These are phyloP conservation scores for Formica aserva DNA, from an alignment of 2,888 invertebrate species.

Conservation along the genomic window DNA sequence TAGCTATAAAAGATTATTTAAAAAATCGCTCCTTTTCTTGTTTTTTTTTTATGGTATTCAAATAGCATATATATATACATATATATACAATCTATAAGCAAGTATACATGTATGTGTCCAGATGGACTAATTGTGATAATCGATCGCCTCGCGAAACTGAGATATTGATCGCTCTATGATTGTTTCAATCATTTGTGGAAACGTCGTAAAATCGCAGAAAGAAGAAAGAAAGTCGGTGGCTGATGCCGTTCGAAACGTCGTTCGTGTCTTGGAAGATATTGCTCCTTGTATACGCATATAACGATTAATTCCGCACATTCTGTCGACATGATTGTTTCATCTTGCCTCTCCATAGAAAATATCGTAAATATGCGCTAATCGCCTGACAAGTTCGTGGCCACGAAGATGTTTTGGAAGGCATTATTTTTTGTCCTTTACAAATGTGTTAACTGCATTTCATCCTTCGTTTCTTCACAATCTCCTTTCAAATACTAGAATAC, in stretches of 20 bases:
- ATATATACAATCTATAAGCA: slow-evolving; percentile 22
- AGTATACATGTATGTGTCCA: slow-evolving; percentile 48
- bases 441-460: slow-evolving; percentile 58
- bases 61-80: not conserved
- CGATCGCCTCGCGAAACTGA: slow-evolving; percentile 64
- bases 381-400: slow-evolving; percentile 70
- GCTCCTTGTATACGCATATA: slow-evolving; percentile 72
- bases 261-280: slow-evolving; percentile 74
- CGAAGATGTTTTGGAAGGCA: slow-evolving; percentile 51
- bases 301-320: slow-evolving; percentile 70
- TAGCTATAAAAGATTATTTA: not conserved
- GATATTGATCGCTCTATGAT: slow-evolving; percentile 76
- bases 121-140: slow-evolving; percentile 61
- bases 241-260: slow-evolving; percentile 76
- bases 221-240: slow-evolving; percentile 74
- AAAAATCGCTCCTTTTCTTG: slow-evolving; percentile 6
- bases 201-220: slow-evolving; percentile 61
- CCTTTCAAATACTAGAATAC: slow-evolving; percentile 32
- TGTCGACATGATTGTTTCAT: slow-evolving; percentile 76
- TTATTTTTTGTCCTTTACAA: slow-evolving; percentile 46
- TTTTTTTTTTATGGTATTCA: not conserved
- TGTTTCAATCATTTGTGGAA: slow-evolving; percentile 82
- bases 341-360: slow-evolving; percentile 82
- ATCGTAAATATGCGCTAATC: slow-evolving; percentile 77
- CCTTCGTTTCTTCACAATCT: slow-evolving; percentile 14